Evolutionary conservation across 2,113 vertebrate genomes (phyloP).

Genomic region (Varanus komodoensis): DNA sequence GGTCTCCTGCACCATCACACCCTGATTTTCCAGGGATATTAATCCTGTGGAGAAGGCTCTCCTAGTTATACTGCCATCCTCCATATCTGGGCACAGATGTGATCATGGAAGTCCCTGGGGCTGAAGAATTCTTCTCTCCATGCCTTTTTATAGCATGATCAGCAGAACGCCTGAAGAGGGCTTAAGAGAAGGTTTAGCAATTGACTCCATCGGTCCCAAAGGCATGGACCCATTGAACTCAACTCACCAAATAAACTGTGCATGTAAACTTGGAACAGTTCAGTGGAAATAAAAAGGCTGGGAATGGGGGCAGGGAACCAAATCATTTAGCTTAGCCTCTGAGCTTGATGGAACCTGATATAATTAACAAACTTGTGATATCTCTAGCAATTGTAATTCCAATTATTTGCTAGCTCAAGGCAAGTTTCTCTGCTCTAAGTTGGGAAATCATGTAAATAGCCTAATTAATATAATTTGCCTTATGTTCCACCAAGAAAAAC

Average conservation of each 20-base stretch:
- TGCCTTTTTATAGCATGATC: conserved; percentile 43
- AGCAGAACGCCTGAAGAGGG: conserved; percentile 44
- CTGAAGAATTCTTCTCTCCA: not conserved
- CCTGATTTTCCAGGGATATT: no score
- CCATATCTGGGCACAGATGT: no score
- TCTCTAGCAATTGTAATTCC: conserved; percentile 81
- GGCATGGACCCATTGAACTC: conserved; percentile 44
- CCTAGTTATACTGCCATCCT: no score
- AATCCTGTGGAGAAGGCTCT: no score
- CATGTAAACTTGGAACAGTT: conserved; percentile 46
- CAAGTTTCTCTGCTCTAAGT: conserved; percentile 79
- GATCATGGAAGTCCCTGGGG: no score
- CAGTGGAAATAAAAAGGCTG: conserved; percentile 50
- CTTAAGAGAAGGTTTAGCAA: conserved; percentile 38
- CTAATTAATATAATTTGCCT: conserved; percentile 86
- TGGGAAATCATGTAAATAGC: conserved; percentile 85
- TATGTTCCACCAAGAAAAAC: conserved; percentile 79
- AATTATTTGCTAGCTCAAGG: conserved; percentile 86
- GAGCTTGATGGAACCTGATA: conserved; percentile 80
- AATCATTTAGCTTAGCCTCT: conserved; percentile 75
- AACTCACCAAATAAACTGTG: conserved; percentile 62
- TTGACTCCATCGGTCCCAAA: conserved; percentile 55
- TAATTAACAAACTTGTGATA: conserved; percentile 83
- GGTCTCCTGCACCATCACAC: no score
- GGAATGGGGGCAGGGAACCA: conserved; percentile 39